Evolutionary conservation across 2,113 vertebrate genomes (phyloP), one percentile per base, ranked within the genome.

Genomic region (Acanthochromis polyacanthus): DNA sequence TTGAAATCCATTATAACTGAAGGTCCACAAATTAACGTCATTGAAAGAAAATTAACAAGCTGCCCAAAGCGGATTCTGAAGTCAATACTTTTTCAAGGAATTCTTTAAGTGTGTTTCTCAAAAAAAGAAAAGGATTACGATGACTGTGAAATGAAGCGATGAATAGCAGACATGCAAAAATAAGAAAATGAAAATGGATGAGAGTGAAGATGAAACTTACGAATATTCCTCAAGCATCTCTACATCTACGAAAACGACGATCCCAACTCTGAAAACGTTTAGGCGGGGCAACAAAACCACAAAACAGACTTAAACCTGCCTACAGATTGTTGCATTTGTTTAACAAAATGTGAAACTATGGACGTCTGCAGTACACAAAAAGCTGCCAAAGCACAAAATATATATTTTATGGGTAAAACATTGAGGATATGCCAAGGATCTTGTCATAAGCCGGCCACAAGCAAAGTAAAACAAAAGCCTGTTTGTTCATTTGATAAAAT

Each of bases 211-310:
- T 64, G 72, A 4, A 89, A 96, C 95, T 96, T 95, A 96, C 95
- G 90, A 89, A 90, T 92, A 84, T 70, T 93, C 93, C 78, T 95
- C 93, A 91, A 95, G 76, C 80, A 94, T 95, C 89, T 95, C 94
- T 94, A 96, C 87, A 83, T 96, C 95, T 95, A 97, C 87, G 94
- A 95, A 93, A 93, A 96, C 82, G 90, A 96, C 80, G 95, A 96
- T 94, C 92, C 95, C 95, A 87, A 94, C 86, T 93, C 95, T 96
- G 95, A 79, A 89, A 86, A 79, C 48, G 81, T 90, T 70, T 80
- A 71, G 80, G 78, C 32, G 78, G 89, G 89, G 80, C 71, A 82
- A 89, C 62, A 82, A 80, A 90, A 77, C 53, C 74, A 88, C 15
- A 88, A 20, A 78, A 53, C 4, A 82, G 51, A 75, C 69, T 85